phyloP scores from a whole-genome alignment of 2,113 vertebrate species.

The Malurus melanocephalus region DNA sequence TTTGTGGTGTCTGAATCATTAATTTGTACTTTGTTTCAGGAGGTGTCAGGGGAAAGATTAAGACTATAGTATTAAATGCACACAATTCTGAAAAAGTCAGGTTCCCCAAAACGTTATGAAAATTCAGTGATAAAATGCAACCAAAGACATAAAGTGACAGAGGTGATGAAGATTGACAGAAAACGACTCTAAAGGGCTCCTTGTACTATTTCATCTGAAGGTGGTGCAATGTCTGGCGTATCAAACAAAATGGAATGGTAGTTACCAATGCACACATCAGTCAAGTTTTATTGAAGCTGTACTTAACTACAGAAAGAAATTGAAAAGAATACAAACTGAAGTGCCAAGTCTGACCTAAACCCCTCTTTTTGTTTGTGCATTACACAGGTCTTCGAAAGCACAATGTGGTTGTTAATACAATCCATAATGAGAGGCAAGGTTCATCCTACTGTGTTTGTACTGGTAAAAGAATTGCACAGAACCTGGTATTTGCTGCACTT shows the following conservation, averaged over 20 bases:
- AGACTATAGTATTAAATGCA: background rate
- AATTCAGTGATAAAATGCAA: background rate
- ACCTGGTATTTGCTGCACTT: slow-evolving; percentile 27
- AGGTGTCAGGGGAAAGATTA: background rate
- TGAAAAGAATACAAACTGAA: background rate
- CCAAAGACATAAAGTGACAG: background rate
- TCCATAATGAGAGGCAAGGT: background rate
- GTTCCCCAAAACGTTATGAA: background rate
- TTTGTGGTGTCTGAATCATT: background rate
- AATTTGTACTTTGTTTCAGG: slow-evolving; percentile 27
- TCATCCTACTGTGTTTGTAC: background rate
- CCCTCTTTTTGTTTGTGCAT: background rate
- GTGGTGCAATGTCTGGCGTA: background rate
- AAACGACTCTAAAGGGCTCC: background rate
- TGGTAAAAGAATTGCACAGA: slow-evolving; percentile 1
- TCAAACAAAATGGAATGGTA: background rate
- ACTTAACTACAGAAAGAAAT: background rate
- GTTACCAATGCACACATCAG: background rate
- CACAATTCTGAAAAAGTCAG: background rate
- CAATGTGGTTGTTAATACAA: background rate
- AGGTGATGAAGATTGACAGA: background rate
- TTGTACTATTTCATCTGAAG: background rate
- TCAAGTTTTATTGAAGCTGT: background rate
- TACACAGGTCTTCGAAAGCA: background rate
- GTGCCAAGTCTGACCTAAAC: background rate